These are phyloP conservation scores for Drosophila biarmipes DNA, from an alignment of 1,140 invertebrate genomes.

Conservation along the genomic window DNA sequence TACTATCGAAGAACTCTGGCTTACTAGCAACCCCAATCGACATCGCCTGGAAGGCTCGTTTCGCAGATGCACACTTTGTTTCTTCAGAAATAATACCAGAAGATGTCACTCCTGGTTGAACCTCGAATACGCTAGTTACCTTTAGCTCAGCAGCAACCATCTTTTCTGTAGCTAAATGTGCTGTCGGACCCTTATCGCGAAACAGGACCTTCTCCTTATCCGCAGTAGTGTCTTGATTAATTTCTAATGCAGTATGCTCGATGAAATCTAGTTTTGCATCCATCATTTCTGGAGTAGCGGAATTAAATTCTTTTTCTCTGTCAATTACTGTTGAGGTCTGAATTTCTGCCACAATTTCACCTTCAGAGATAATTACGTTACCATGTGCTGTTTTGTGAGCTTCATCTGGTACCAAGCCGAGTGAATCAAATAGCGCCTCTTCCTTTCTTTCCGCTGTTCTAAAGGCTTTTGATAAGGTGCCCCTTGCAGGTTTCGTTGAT, in stretches of 20 bases:
- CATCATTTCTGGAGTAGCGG: slow-evolving; percentile 8
- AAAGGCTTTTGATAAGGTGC: slow-evolving; percentile 34
- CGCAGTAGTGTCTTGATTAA: slow-evolving; percentile 45
- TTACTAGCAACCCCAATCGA: slow-evolving; percentile 43
- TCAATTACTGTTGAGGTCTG: slow-evolving; percentile 48
- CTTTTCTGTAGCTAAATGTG: slow-evolving; percentile 30
- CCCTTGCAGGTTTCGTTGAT: slow-evolving; percentile 36
- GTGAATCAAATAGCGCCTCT: slow-evolving; percentile 38
- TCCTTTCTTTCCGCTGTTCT: slow-evolving; percentile 39
- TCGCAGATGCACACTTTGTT: slow-evolving; percentile 17
- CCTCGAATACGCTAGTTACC: slow-evolving; percentile 36
- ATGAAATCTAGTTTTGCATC: slow-evolving; percentile 52
- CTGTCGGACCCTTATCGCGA: not conserved
- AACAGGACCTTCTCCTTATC: slow-evolving; percentile 45
- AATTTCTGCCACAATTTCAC: slow-evolving; percentile 55
- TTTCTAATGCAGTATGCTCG: slow-evolving; percentile 55
- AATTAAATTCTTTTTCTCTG: slow-evolving; percentile 30
- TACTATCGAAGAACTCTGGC: slow-evolving; percentile 30
- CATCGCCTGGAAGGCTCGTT: slow-evolving; percentile 34
- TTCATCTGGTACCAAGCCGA: slow-evolving; percentile 11
- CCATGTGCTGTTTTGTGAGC: slow-evolving; percentile 13
- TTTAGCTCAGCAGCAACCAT: slow-evolving; percentile 35
- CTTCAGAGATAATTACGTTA: slow-evolving; percentile 78
- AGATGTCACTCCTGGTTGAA: slow-evolving; percentile 35
- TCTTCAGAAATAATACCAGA: slow-evolving; percentile 24